phyloP scores from a whole-genome alignment of 2,797 vertebrate genomes.

The Oceanodroma leucorhoa region DNA sequence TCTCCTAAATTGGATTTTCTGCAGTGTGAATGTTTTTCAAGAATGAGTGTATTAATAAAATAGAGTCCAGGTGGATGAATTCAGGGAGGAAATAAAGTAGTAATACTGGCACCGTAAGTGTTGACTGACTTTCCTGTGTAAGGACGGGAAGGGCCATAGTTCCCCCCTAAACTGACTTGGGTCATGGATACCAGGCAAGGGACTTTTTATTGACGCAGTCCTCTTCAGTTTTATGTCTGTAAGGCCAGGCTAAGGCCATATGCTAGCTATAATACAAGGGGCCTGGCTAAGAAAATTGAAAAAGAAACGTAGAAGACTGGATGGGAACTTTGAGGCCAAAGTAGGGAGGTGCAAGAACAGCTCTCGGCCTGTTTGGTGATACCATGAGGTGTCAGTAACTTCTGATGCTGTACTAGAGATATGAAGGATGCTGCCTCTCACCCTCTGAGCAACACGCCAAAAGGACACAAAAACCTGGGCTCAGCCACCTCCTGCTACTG shows the following conservation, averaged over 20 bases:
- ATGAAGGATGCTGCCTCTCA: fast-evolving
- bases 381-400: background rate
- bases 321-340: background rate
- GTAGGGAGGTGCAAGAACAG: background rate
- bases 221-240: background rate
- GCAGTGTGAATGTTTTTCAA: background rate
- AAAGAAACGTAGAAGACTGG: background rate
- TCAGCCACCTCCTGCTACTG: background rate
- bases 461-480: too few relatives aligned
- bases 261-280: background rate
- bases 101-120: fast-evolving
- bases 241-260: background rate
- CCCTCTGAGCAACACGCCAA: background rate
- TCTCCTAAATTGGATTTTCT: background rate
- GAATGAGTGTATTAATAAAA: background rate
- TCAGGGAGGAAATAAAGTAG: background rate
- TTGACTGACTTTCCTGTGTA: background rate
- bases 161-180: background rate
- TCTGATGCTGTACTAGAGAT: background rate
- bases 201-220: background rate
- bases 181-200: background rate
- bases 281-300: background rate
- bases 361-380: background rate
- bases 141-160: background rate
- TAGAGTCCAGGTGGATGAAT: background rate